Percentiles rank a stretch among this genome's conserved stretches.
Evolutionary conservation across 1,140 invertebrate species (phyloP).

Genomic region (Melanaphis sacchari): DNA sequence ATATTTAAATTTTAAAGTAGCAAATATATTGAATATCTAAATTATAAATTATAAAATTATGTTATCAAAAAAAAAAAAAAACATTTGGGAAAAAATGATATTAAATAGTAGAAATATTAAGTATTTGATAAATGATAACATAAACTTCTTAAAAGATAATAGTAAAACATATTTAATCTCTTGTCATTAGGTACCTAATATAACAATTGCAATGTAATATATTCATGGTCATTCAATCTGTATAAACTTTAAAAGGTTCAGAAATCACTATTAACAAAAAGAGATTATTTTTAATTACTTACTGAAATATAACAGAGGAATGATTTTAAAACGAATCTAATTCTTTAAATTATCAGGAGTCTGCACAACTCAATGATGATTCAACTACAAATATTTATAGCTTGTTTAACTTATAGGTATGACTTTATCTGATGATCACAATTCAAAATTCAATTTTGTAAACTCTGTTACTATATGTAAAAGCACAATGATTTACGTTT

Average conservation of each 20-base stretch:
- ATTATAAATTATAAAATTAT: too few species aligned
- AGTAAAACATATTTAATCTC: not conserved
- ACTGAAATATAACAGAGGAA: not conserved
- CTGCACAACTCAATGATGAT: not conserved
- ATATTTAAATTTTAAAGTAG: not conserved
- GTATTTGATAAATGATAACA: too few species aligned
- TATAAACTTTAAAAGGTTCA: too few species aligned
- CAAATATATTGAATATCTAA: not conserved
- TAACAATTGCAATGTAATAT: not conserved
- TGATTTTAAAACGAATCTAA: not conserved
- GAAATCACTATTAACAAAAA: not conserved
- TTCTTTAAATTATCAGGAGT: too few species aligned
- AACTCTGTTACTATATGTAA: too few species aligned
- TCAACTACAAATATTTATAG: not conserved
- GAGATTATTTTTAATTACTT: not conserved
- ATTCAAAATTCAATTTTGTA: too few species aligned
- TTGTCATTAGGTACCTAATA: not conserved
- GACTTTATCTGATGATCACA: too few species aligned
- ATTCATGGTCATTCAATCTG: not conserved
- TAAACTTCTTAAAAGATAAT: not conserved
- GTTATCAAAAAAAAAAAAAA: too few species aligned
- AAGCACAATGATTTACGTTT: too few species aligned
- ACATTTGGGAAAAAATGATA: not conserved
- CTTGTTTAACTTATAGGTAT: not conserved
- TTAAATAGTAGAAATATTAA: not conserved